Evolutionary conservation across 1,140 invertebrate genomes (phyloP).

Genomic region (Gonioctena quinquepunctata): DNA sequence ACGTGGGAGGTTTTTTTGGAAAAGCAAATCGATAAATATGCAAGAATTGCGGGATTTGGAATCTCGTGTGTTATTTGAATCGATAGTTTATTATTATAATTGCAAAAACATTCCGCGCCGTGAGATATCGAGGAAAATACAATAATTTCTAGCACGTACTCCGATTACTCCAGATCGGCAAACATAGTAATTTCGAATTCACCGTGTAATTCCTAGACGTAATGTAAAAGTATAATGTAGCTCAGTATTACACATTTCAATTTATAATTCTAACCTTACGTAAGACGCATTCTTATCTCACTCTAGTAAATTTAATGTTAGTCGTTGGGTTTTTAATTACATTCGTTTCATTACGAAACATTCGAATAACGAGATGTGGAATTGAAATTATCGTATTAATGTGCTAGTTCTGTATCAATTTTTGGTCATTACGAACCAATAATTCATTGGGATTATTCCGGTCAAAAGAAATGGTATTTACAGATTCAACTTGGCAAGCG

Average conservation of each 20-base stretch:
- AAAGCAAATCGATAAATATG: too few species aligned
- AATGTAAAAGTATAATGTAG: neutral
- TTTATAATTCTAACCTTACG: neutral
- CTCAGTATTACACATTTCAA: neutral
- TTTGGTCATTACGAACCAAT: neutral
- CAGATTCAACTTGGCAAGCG: too few species aligned
- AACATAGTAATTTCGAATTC: neutral
- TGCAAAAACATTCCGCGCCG: too few species aligned
- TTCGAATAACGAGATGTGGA: too few species aligned
- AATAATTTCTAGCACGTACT: neutral
- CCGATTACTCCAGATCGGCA: neutral
- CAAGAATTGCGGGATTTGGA: too few species aligned
- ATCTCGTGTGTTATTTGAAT: too few species aligned
- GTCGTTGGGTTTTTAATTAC: neutral
- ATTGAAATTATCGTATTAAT: neutral
- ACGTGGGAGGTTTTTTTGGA: too few species aligned
- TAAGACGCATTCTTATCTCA: slow-evolving; percentile 3
- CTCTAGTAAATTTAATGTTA: neutral
- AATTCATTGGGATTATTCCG: neutral
- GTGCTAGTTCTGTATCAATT: neutral
- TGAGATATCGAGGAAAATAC: too few species aligned
- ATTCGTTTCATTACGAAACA: neutral
- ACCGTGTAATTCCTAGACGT: neutral
- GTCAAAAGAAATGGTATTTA: too few species aligned
- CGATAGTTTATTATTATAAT: too few species aligned